Base-by-base conservation (phyloP, 2,113 vertebrate genomes). In the Excalfactoria chinensis region DNA sequence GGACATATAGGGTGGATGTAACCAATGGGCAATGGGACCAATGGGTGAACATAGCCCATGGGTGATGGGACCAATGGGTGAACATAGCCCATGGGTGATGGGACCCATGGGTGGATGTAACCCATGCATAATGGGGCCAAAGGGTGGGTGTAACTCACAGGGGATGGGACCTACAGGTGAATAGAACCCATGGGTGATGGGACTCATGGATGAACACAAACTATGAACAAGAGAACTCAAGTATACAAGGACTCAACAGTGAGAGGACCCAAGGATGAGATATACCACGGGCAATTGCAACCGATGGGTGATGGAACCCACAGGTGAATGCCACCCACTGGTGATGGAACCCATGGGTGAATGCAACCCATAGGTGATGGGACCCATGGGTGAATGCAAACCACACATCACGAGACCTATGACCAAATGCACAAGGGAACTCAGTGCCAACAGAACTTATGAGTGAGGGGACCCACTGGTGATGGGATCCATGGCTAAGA, bases 251-350 rank as follows among this genome's bases (percentile, higher is more conserved):
- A 53, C 26, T 14, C 51, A 53, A 26, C 16, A 26, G 51, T 28
- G 30, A 56, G 17, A 20, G 55, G 55, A 49, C 23, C 48, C 48
- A 25, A 25, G 23, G 48, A 25, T 25, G 23, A 49, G 48, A 14
- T 14, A 49, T 32, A 16, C 17, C 55, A 12, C 7, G 11, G 55
- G 32, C 32, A n/a, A 32, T 17, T 10, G 55, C 30, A 56, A 32
- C 55, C 56, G 11, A 13, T 13, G n/a, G 20, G 7, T 11, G 9
- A 34, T 21, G 32, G 56, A n/a, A 34, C 56, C 11, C 56, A 34
- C 19, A 21, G 32, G 20, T 32, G 53, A 32, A 32, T 32, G 28
- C 30, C 15, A 22, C 17, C 11, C 16, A 3, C 0, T 6, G 66
- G 13, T 4, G 43, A 82, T 32, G 40, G 43, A 32, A 6, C 9